These are phyloP conservation scores for Hylaeus anthracinus DNA, from an alignment of 1,140 invertebrate species.

Conservation along the genomic window DNA sequence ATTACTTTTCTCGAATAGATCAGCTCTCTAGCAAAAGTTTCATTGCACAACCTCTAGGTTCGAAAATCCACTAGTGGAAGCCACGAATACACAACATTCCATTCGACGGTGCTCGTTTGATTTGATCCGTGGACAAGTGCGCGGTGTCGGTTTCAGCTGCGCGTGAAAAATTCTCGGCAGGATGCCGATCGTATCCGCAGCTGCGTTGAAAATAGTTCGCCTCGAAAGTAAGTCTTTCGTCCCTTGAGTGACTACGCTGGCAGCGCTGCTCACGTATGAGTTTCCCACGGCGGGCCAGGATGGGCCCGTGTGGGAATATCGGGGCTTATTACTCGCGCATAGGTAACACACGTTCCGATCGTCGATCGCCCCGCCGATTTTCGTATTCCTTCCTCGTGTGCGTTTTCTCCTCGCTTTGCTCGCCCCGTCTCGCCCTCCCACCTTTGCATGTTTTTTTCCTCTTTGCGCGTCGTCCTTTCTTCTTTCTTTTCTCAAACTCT, in stretches of 20 bases:
- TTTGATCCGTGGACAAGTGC: constrained; percentile 31
- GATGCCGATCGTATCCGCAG: constrained; percentile 52
- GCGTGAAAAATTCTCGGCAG: constrained; percentile 44
- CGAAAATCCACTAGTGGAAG: too few relatives aligned
- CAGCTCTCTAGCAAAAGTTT: too few relatives aligned
- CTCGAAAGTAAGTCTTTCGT: constrained; percentile 46
- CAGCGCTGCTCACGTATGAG: constrained; percentile 75
- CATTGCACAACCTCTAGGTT: too few relatives aligned
- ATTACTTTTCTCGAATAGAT: too few relatives aligned
- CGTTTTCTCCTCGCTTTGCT: constrained; percentile 28
- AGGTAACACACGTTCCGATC: constrained; percentile 62
- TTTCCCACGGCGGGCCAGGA: constrained; percentile 78
- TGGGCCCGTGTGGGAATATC: constrained; percentile 77
- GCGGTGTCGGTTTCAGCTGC: constrained; percentile 50
- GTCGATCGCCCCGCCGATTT: constrained; percentile 68
- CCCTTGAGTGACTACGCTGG: constrained; percentile 4
- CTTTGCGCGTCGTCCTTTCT: constrained; percentile 21
- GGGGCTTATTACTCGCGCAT: constrained; percentile 77
- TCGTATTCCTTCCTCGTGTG: constrained; percentile 75
- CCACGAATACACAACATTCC: too few relatives aligned
- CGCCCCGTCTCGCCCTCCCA: constrained; percentile 12
- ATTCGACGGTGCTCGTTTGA: not conserved
- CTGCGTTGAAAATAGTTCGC: constrained; percentile 50
- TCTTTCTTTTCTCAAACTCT: not conserved
- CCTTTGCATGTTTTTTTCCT: constrained; percentile 60